Base-by-base conservation (phyloP, 2,888 invertebrate genomes). In the Plebejus melissa region DNA sequence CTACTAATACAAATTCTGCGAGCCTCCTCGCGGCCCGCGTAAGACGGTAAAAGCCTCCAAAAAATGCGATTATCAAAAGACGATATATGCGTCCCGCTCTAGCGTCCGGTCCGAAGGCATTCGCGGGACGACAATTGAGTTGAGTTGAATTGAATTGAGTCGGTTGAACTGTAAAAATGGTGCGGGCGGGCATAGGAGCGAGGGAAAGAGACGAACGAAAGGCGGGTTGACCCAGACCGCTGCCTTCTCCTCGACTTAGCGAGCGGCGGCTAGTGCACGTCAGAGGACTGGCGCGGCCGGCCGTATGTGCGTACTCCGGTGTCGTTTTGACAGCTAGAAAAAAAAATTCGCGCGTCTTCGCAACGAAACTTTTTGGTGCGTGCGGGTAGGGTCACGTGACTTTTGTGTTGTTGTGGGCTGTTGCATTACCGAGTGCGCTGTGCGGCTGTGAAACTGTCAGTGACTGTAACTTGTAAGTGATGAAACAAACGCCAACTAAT, bases 111-210 rank as follows among this genome's bases (percentile, higher is more conserved):
- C 82, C 85, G 86, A 92, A 93, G 93, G 92, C 90, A 89, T 89
- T 93, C 87, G 90, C 89, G 90, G 89, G 85, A 91, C 91, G 93
- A 93, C 91, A 92, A 93, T 93, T 92, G 92, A 93, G 93, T 93
- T 93, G 92, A 92, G 91, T 93, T 93, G 92, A 93, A 93, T 93
- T 93, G 91, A 91, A 92, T 93, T 92, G 93, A 93, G 92, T 92
- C 87, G 92, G 92, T 89, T 89, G 89, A 93, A 91, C 88, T 86
- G 92, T 92, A 93, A 93, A 93, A 93, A 93, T 90, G 90, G 88
- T 90, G 81, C 91, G 89, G 90, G 91, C 87, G 92, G 90, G 90
- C 82, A 88, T 88, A 85, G 88, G 84, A 84, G 87, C 89, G 93
- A 86, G 87, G 88, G 93, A 93, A 88, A 86, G 93, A 91, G 93